Evolutionary conservation across 2,888 invertebrate genomes (phyloP).

Genomic region (Heliconius ethilla): DNA sequence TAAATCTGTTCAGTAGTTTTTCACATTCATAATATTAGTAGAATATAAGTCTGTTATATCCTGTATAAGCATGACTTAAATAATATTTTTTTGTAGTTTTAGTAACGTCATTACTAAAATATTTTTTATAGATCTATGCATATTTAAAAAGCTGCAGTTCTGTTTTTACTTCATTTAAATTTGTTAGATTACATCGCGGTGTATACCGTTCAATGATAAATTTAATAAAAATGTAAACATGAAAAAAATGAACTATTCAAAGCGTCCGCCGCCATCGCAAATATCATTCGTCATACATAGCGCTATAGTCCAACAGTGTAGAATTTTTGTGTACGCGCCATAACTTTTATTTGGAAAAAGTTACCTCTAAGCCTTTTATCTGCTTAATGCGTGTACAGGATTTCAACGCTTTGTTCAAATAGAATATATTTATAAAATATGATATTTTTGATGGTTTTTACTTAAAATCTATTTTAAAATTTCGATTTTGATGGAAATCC

Average conservation of each 20-base stretch:
- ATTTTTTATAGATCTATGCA: too few species aligned
- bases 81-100: not conserved
- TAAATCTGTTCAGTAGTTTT: too few species aligned
- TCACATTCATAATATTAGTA: too few species aligned
- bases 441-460: constrained; percentile 1
- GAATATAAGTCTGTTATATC: too few species aligned
- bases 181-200: not conserved
- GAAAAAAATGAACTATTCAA: constrained; percentile 14
- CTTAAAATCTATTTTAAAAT: not conserved
- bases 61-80: not conserved
- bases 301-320: constrained; percentile 18
- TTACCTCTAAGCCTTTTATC: constrained; percentile 32
- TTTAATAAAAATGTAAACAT: not conserved
- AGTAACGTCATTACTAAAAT: not conserved
- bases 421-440: constrained; percentile 20
- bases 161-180: not conserved
- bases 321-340: constrained; percentile 40
- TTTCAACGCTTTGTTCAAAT: constrained; percentile 22
- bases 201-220: constrained; percentile 1
- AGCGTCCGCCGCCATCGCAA: constrained; percentile 1
- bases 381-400: constrained; percentile 23
- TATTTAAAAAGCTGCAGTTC: too few species aligned
- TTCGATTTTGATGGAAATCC: not conserved
- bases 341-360: constrained; percentile 43
- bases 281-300: constrained; percentile 12